Percentiles rank a stretch among this genome's conserved stretches.
phyloP scores from a whole-genome alignment of 2,888 invertebrate species.

The Myopa tessellatipennis region DNA sequence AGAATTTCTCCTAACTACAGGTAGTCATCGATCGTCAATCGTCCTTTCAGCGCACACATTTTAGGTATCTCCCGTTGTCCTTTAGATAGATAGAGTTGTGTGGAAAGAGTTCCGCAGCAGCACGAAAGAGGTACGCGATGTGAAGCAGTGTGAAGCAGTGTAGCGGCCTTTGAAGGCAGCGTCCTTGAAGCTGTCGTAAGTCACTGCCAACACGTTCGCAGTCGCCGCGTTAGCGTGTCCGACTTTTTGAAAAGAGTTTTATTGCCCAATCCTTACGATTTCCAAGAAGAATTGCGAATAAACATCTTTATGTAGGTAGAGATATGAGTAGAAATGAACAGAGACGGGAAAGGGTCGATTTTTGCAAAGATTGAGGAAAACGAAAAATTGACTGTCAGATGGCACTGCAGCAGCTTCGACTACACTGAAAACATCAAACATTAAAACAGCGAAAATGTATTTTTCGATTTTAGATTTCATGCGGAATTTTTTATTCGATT shows the following conservation, averaged over 20 bases:
- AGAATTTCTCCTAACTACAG: not conserved
- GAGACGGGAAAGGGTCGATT: no score
- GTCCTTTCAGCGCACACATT: no score
- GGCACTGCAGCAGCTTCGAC: not conserved
- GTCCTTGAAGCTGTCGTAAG: conserved; percentile 54
- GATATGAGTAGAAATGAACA: no score
- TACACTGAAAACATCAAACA: conserved; percentile 10
- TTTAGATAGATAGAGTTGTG: conserved; percentile 38
- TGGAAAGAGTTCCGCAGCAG: conserved; percentile 53
- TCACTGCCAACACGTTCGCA: conserved; percentile 4
- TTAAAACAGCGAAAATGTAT: no score
- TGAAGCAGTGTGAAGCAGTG: conserved; percentile 7
- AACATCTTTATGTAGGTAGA: conserved; percentile 11
- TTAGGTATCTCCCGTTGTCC: conserved; percentile 41
- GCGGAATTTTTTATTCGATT: no score
- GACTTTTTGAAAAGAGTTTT: conserved; percentile 58
- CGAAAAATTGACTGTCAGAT: conserved; percentile 8
- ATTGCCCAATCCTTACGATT: conserved; percentile 45
- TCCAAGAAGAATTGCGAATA: conserved; percentile 37
- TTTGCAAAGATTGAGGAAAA: no score
- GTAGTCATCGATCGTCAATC: conserved; percentile 14
- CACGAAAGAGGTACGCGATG: conserved; percentile 56
- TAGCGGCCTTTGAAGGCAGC: conserved; percentile 33
- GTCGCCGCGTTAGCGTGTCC: conserved; percentile 11
- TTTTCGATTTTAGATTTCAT: no score